Evolutionary conservation across 2,113 vertebrate species (phyloP).

Genomic region (Odocoileus hemionus): DNA sequence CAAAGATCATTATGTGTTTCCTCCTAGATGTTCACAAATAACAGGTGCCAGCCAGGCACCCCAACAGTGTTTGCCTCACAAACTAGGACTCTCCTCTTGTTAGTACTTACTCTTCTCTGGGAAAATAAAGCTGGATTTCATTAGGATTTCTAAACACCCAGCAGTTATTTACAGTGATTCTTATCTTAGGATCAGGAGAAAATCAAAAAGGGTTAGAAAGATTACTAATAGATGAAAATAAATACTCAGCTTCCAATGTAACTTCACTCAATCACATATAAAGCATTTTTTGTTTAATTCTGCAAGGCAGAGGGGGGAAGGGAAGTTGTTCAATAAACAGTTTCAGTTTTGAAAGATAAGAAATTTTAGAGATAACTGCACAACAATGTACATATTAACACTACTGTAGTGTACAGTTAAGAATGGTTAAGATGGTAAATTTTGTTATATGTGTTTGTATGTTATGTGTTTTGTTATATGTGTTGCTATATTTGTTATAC

Average conservation of each 20-base stretch:
- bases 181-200: not conserved
- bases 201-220: conserved; percentile 37
- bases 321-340: not conserved
- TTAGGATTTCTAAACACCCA: conserved; percentile 34
- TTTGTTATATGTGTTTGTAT: not conserved
- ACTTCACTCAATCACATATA: not conserved
- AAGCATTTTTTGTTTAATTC: not conserved
- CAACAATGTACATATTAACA: not conserved
- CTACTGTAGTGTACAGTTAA: not conserved
- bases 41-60: not conserved
- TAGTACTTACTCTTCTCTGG: not conserved
- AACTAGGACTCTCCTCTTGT: not conserved
- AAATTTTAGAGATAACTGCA: not conserved
- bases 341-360: not conserved
- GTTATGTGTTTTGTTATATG: not conserved
- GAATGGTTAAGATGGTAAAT: not conserved
- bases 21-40: not conserved
- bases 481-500: not conserved
- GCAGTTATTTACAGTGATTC: not conserved
- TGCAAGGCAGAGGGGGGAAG: not conserved
- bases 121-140: not conserved
- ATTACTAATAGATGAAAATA: conserved; percentile 29
- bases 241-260: not conserved
- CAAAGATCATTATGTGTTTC: not conserved
- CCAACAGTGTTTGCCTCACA: not conserved